Evolutionary conservation across 2,797 vertebrate species (phyloP), one percentile per base, ranked within the genome.

Genomic region (Sebastolobus alascanus): DNA sequence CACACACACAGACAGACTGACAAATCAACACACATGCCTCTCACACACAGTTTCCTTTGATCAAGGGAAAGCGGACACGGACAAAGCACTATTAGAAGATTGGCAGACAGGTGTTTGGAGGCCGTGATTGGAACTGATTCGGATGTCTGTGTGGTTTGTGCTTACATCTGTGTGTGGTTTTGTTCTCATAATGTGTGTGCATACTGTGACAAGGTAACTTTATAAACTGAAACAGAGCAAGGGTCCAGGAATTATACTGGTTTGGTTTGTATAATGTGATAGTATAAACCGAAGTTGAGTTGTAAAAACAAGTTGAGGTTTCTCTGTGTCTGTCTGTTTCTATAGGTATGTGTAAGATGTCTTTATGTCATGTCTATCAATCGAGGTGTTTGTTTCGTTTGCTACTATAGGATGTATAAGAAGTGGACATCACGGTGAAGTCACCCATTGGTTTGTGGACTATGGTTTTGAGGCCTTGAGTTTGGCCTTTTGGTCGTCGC

Each of bases 71-170:
- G 73, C 64, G 65, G 75, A 79, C 65, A 60, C 16, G 67, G 83
- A 60, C 73, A 71, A 76, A 88, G 71, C 75, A 56, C 59, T 38
- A 64, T 69, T 82, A 79, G 68, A 79, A 78, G 91, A 91, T 75
- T 88, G 86, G 82, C 90, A 90, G 84, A 77, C 80, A 77, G 84
- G 87, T 92, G 88, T 89, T 85, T 82, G 18, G 60, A 76, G 38
- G 54, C 71, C 70, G 77, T 59, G 77, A 84, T n/a, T 82, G 82
- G 75, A 90, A 79, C 55, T 38, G 84, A 89, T 68, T 86, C 60
- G 35, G 60, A 81, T 84, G 64, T 86, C 18, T 54, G 40, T 46
- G 61, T 40, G 67, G 31, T 77, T 14, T 58, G 29, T 40, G 80
- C 31, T 22, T n/a, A 55, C 12, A 37, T 38, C 9, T 8, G 20